Conservation (phyloP, 1,140 invertebrate genomes). For the Asobara japonica region DNA sequence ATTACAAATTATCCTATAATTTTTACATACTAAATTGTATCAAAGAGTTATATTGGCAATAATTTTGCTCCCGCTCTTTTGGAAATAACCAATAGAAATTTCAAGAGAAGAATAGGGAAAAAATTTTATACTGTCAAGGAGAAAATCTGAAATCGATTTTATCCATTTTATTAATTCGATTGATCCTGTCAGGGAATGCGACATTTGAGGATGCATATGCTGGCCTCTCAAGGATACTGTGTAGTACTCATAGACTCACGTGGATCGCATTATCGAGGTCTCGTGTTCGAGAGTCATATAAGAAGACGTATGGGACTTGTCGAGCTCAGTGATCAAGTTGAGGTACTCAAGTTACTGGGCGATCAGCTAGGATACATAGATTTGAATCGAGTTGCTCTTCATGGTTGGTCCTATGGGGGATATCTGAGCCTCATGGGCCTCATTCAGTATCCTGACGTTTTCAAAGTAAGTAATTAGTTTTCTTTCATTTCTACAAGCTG, state of each 20-base stretch:
- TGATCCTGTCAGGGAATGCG: slow-evolving; percentile 76
- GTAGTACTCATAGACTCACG: slow-evolving; percentile 95
- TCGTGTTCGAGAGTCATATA: slow-evolving; percentile 91
- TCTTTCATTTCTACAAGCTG: neutral
- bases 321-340: slow-evolving; percentile 95
- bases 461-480: slow-evolving; percentile 73
- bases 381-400: slow-evolving; percentile 90
- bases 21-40: too few relatives aligned
- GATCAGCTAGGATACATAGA: slow-evolving; percentile 89
- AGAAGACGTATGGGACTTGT: slow-evolving; percentile 92
- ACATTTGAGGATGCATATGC: slow-evolving; percentile 92
- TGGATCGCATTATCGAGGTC: slow-evolving; percentile 91
- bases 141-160: too few relatives aligned
- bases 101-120: too few relatives aligned
- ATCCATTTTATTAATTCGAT: slow-evolving; percentile 17
- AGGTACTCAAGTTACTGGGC: slow-evolving; percentile 89
- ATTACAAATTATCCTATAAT: too few relatives aligned
- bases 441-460: slow-evolving; percentile 83
- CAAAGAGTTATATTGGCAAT: too few relatives aligned
- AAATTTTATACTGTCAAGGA: too few relatives aligned
- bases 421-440: slow-evolving; percentile 88
- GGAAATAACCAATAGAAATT: too few relatives aligned
- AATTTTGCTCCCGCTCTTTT: too few relatives aligned
- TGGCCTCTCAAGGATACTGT: slow-evolving; percentile 95
- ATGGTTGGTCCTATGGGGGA: slow-evolving; percentile 98